phyloP scores from a whole-genome alignment of 2,888 invertebrate genomes.

The Drosophila tanythrix region DNA sequence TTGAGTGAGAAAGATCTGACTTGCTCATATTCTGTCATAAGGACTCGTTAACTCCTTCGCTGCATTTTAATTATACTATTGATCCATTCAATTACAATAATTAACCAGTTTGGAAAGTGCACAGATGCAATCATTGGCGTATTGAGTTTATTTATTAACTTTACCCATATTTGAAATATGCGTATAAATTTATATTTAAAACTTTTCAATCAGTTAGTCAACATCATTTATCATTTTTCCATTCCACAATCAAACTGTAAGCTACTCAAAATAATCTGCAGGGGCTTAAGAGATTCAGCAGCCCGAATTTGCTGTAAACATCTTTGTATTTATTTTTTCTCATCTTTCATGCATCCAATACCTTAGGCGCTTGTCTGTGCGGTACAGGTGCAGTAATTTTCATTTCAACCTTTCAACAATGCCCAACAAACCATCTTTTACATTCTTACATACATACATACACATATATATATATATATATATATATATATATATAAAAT shows the following conservation, averaged over 20 bases:
- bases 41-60: constrained; percentile 7
- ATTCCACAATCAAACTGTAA: constrained; percentile 14
- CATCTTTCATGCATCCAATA: constrained; percentile 46
- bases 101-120: constrained; percentile 16
- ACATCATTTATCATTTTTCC: not conserved
- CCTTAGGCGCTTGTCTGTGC: constrained; percentile 59
- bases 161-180: not conserved
- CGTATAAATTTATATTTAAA: not conserved
- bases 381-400: constrained; percentile 62
- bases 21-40: constrained; percentile 1
- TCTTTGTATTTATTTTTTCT: constrained; percentile 35
- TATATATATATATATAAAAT: constrained; percentile 1
- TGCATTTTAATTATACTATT: constrained; percentile 18
- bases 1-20: constrained; percentile 6
- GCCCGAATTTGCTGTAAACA: constrained; percentile 9
- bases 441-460: constrained; percentile 23
- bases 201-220: not conserved
- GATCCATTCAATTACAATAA: constrained; percentile 6
- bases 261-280: constrained; percentile 11
- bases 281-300: constrained; percentile 11
- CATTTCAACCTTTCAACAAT: constrained; percentile 67
- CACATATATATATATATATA: constrained; percentile 7
- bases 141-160: not conserved
- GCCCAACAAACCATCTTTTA: constrained; percentile 43
- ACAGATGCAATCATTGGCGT: constrained; percentile 3